Percentiles rank a stretch among this genome's conserved stretches.
Conservation (phyloP, 2,888 invertebrate species). For the Oscheius sp. region DNA sequence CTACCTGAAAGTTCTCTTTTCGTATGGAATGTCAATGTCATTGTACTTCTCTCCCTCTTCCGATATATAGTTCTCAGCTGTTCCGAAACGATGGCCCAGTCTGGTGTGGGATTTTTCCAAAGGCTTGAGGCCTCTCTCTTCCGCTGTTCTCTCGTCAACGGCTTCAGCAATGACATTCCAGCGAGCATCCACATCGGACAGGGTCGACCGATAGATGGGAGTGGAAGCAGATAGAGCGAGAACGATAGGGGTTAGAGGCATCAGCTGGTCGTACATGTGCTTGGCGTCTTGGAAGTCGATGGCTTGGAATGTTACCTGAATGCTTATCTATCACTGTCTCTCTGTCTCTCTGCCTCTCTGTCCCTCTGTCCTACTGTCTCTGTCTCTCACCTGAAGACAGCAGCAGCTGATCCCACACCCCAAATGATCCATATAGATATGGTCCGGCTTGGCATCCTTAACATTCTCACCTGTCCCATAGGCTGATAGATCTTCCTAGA, state of each 20-base stretch:
- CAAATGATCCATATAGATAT: slow-evolving; percentile 98
- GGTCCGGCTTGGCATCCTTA: slow-evolving; percentile 84
- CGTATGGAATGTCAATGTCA: slow-evolving; percentile 82
- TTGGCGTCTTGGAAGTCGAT: background rate
- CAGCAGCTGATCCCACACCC: slow-evolving; percentile 97
- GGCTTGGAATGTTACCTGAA: slow-evolving; percentile 81
- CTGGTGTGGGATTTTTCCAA: slow-evolving; percentile 76
- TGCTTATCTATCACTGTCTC: background rate
- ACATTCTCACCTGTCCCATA: slow-evolving; percentile 45
- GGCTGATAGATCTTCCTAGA: slow-evolving; percentile 79
- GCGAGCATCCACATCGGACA: background rate
- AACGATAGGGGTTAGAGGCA: background rate
- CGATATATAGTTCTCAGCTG: slow-evolving; percentile 94
- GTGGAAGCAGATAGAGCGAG: background rate
- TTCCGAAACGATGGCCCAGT: slow-evolving; percentile 83
- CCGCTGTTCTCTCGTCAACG: slow-evolving; percentile 91
- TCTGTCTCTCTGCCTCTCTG: background rate
- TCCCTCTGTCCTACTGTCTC: no score
- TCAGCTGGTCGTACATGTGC: background rate
- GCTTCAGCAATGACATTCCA: slow-evolving; percentile 85
- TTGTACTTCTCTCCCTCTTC: slow-evolving; percentile 87
- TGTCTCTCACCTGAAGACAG: slow-evolving; percentile 54
- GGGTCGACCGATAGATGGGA: background rate
- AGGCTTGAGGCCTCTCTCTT: slow-evolving; percentile 84
- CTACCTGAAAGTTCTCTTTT: background rate